Percentiles rank a stretch among this genome's conserved stretches.
Evolutionary conservation across 2,888 invertebrate species (phyloP).

Genomic region (Hartigia nigra): DNA sequence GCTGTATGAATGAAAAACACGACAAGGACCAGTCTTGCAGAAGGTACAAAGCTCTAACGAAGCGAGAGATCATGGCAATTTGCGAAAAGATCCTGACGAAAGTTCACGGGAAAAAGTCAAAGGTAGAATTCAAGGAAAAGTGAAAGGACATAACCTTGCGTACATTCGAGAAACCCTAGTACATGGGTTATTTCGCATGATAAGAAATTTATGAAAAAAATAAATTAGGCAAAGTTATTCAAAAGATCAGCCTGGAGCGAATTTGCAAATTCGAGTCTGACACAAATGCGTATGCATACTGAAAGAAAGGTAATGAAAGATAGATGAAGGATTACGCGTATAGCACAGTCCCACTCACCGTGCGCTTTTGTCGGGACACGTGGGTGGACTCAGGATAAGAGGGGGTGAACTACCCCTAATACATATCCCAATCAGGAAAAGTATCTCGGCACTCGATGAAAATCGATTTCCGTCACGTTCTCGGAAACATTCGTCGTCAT

Average conservation of each 20-base stretch:
- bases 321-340: background rate
- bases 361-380: background rate
- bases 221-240: too few relatives aligned
- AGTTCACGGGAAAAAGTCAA: background rate
- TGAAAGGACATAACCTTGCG: background rate
- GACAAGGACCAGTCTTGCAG: too few relatives aligned
- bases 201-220: background rate
- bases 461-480: conserved; percentile 2
- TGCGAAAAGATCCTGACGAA: background rate
- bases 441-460: background rate
- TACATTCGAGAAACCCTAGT: background rate
- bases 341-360: background rate
- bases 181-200: background rate
- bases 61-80: too few relatives aligned
- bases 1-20: too few relatives aligned
- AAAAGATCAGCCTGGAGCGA: too few relatives aligned
- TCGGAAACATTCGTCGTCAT: conserved; percentile 15
- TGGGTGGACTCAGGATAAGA: background rate
- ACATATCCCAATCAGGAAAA: background rate
- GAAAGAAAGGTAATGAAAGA: background rate
- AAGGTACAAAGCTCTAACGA: too few relatives aligned
- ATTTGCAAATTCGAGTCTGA: too few relatives aligned
- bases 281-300: background rate
- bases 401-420: background rate
- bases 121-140: background rate